Evolutionary conservation across 2,888 invertebrate genomes (phyloP).

Genomic region (Pyrochroa serraticornis): DNA sequence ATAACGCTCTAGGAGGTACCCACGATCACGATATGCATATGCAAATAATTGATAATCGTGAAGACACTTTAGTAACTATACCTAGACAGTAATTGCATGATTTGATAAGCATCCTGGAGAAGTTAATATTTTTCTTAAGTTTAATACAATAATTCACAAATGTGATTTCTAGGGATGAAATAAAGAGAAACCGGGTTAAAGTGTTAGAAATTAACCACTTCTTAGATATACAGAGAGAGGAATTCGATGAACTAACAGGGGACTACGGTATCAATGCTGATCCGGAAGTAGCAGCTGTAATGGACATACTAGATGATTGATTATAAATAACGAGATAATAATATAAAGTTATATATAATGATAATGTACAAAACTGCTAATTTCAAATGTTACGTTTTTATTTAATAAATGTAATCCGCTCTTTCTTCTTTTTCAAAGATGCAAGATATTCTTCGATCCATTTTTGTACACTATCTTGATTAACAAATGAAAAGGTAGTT

Average conservation of each 20-base stretch:
- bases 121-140: constrained; percentile 59
- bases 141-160: background rate
- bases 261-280: constrained; percentile 19
- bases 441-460: constrained; percentile 69
- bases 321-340: background rate
- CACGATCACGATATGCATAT: constrained; percentile 81
- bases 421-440: constrained; percentile 12
- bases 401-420: background rate
- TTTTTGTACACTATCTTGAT: constrained; percentile 72
- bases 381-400: too few species aligned
- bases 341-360: background rate
- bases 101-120: constrained; percentile 67
- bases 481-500: constrained; percentile 65
- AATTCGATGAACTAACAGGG: constrained; percentile 61
- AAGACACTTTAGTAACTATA: constrained; percentile 72
- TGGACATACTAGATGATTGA: background rate
- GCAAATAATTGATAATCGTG: constrained; percentile 59
- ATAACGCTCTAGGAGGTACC: constrained; percentile 66
- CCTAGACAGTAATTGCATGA: constrained; percentile 75
- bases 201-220: constrained; percentile 71
- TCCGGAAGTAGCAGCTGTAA: background rate
- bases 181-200: constrained; percentile 72
- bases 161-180: constrained; percentile 68
- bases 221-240: constrained; percentile 64
- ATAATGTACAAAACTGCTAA: too few species aligned